A percentile compares a stretch with the other conserved stretches of the same genome.
Evolutionary conservation across 2,888 invertebrate genomes (phyloP).

Genomic region (Aphodius granarius): DNA sequence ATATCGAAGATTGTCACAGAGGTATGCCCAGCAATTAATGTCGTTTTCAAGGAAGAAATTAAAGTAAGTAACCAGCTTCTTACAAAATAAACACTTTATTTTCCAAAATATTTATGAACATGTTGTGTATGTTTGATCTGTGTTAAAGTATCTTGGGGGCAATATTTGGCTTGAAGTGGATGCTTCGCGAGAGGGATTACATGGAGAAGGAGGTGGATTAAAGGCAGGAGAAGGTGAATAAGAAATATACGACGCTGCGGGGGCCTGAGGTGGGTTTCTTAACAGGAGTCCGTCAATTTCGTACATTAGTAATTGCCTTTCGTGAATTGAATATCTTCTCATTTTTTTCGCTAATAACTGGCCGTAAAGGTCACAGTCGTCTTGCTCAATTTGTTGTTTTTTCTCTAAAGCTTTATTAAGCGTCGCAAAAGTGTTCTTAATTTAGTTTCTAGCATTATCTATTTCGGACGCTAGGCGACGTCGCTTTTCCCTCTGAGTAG

Average conservation of each 20-base stretch:
- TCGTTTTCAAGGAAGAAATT: background rate
- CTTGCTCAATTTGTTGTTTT: background rate
- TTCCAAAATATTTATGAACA: background rate
- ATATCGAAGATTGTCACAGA: background rate
- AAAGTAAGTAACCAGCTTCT: background rate
- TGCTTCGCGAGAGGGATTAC: too few relatives aligned
- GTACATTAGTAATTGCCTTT: background rate
- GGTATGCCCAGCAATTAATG: background rate
- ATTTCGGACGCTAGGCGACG: background rate
- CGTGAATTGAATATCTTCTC: background rate
- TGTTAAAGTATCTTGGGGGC: too few relatives aligned
- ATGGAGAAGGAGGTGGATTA: background rate
- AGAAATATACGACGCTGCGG: background rate
- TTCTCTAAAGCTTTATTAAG: background rate
- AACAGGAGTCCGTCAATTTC: background rate
- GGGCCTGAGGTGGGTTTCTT: background rate
- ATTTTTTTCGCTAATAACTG: slow-evolving; percentile 2
- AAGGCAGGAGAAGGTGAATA: background rate
- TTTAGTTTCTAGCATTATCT: background rate
- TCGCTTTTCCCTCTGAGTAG: background rate
- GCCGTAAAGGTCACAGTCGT: background rate
- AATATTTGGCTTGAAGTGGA: too few relatives aligned
- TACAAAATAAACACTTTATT: background rate
- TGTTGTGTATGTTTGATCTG: background rate
- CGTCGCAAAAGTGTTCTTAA: background rate